These are phyloP conservation scores for Gobius niger DNA, from an alignment of 2,113 vertebrate genomes.

Conservation along the genomic window DNA sequence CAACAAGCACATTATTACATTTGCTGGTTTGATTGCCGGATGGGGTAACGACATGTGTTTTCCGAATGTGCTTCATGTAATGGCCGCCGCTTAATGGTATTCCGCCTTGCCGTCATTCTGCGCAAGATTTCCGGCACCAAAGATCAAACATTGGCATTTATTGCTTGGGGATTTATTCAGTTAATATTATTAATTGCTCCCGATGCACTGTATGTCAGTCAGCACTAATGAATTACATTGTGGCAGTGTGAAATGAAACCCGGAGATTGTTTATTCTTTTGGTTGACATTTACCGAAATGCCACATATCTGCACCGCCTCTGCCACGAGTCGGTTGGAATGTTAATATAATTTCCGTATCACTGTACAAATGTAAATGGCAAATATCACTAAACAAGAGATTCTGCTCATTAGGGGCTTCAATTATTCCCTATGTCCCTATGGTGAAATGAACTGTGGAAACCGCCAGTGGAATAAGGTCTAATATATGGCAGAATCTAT, in stretches of 20 bases:
- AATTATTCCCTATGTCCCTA: conserved; percentile 17
- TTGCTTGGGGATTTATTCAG: conserved; percentile 49
- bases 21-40: conserved; percentile 68
- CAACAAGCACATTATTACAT: conserved; percentile 71
- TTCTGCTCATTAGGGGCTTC: conserved; percentile 42
- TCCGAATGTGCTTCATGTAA: conserved; percentile 52
- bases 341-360: conserved; percentile 69
- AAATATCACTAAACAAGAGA: conserved; percentile 70
- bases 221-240: conserved; percentile 66
- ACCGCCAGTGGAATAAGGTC: too few relatives aligned
- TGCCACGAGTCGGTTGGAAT: conserved; percentile 54
- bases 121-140: conserved; percentile 51
- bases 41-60: conserved; percentile 62
- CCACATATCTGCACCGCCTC: conserved; percentile 60
- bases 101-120: conserved; percentile 58
- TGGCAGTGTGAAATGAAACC: conserved; percentile 49
- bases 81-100: conserved; percentile 59
- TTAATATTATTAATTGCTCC: conserved; percentile 59
- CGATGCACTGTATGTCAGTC: conserved; percentile 62
- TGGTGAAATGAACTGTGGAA: conserved; percentile 19
- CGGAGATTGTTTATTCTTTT: conserved; percentile 64
- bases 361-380: conserved; percentile 59
- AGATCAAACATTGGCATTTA: conserved; percentile 70
- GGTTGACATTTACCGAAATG: conserved; percentile 80
- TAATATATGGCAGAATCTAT: too few relatives aligned